Evolutionary conservation across 37 sponge, comb jelly and placozoan genomes (phyloP).

Genomic region (Petrosia ficiformis): DNA sequence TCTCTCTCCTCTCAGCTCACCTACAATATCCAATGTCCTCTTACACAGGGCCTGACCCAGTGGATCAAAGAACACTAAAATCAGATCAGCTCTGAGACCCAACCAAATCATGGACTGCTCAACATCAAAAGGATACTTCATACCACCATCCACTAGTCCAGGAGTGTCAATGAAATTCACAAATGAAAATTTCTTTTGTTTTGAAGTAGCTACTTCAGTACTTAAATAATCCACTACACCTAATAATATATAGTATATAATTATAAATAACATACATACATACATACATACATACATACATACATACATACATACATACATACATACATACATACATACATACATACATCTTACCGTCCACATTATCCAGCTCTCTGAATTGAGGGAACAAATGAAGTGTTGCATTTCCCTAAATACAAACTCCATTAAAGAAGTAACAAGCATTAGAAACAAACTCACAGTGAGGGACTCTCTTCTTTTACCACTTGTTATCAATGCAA

Average conservation of each 20-base stretch:
- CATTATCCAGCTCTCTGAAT: conserved; percentile 14
- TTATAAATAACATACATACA: no score
- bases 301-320: conserved; percentile 30
- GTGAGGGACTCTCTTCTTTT: conserved; percentile 78
- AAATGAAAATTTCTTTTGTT: conserved; percentile 72
- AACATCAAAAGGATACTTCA: conserved; percentile 82
- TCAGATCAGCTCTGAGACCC: conserved; percentile 58
- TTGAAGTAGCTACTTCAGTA: conserved; percentile 73
- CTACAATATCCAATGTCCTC: conserved; percentile 78
- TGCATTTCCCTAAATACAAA: conserved; percentile 64
- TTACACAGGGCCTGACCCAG: conserved; percentile 82
- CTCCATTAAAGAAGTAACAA: not conserved
- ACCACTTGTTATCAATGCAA: conserved; percentile 72
- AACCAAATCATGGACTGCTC: conserved; percentile 61
- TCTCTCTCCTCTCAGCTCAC: conserved; percentile 27
- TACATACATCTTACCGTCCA: no score
- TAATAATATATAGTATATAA: conserved; percentile 6
- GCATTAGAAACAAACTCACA: conserved; percentile 29
- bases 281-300: conserved; percentile 27
- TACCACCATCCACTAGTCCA: conserved; percentile 82
- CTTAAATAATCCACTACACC: conserved; percentile 67
- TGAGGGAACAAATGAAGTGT: conserved; percentile 52
- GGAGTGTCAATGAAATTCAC: conserved; percentile 83
- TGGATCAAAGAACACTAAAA: conserved; percentile 82
- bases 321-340: conserved; percentile 39